phyloP scores from a whole-genome alignment of 2,888 invertebrate genomes.

The Erebia epiphron region DNA sequence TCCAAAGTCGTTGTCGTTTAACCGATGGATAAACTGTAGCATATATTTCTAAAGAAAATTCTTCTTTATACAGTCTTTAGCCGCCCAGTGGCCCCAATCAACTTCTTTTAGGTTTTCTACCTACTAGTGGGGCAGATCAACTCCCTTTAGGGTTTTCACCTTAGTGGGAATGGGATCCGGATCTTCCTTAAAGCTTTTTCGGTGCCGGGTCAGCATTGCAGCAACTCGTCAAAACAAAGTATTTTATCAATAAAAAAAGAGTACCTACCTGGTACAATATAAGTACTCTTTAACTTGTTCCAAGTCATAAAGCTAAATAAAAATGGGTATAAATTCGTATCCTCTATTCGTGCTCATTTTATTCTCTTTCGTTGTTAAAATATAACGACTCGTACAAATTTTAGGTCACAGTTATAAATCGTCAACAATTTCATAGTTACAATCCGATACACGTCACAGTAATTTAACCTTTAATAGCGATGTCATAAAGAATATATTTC shows the following conservation, averaged over 20 bases:
- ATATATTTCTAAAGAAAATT: too few relatives aligned
- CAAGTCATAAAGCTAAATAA: not conserved
- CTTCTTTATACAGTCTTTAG: too few relatives aligned
- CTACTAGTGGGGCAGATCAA: too few relatives aligned
- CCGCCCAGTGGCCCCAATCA: too few relatives aligned
- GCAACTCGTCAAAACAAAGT: not conserved
- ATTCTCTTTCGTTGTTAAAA: constrained; percentile 31
- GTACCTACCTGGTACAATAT: too few relatives aligned
- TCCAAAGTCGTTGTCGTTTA: too few relatives aligned
- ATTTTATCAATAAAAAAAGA: not conserved
- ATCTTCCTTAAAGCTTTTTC: too few relatives aligned
- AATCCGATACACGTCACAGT: not conserved
- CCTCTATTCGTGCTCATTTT: not conserved
- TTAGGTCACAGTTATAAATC: constrained; percentile 29
- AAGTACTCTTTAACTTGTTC: not conserved
- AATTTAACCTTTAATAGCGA: constrained; percentile 3
- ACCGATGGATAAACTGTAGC: too few relatives aligned
- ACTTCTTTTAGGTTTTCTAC: too few relatives aligned
- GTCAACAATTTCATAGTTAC: not conserved
- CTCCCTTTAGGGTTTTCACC: too few relatives aligned
- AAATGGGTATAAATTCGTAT: not conserved
- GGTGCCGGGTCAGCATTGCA: too few relatives aligned
- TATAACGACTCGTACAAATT: constrained; percentile 26
- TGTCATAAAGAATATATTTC: not conserved
- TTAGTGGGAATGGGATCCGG: too few relatives aligned